Percentiles rank a stretch among this genome's conserved stretches.
Conservation (phyloP, 1,140 invertebrate genomes). For the Palaemon carinicauda region DNA sequence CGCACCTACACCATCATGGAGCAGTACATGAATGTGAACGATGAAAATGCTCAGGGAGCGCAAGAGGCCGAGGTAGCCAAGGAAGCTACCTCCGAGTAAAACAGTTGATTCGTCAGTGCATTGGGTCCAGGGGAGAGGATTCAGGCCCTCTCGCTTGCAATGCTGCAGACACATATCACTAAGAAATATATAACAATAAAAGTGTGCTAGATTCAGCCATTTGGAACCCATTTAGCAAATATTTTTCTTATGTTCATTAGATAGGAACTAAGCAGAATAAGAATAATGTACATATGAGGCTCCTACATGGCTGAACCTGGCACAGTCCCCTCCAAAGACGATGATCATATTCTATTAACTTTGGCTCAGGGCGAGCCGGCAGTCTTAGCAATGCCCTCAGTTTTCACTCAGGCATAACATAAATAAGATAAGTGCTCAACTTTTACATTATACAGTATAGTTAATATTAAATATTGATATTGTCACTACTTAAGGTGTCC, state of each 20-base stretch:
- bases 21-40: conserved; percentile 56
- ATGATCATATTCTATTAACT: conserved; percentile 48
- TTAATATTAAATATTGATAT: neutral
- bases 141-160: conserved; percentile 38
- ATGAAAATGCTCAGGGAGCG: conserved; percentile 56
- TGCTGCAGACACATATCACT: conserved; percentile 51
- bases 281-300: conserved; percentile 24
- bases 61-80: conserved; percentile 54
- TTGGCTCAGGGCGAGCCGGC: conserved; percentile 37
- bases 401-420: conserved; percentile 55
- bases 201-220: conserved; percentile 46
- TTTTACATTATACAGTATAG: conserved; percentile 45
- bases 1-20: conserved; percentile 51
- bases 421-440: conserved; percentile 56
- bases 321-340: conserved; percentile 47
- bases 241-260: conserved; percentile 19
- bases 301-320: conserved; percentile 38
- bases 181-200: neutral
- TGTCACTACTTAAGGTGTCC: conserved; percentile 43
- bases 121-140: conserved; percentile 32
- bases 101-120: conserved; percentile 20
- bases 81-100: conserved; percentile 50
- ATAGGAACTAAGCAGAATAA: conserved; percentile 24
- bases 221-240: conserved; percentile 21
- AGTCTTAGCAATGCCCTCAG: conserved; percentile 54